phyloP scores from a whole-genome alignment of 2,888 invertebrate species.

The Deilephila porcellus region DNA sequence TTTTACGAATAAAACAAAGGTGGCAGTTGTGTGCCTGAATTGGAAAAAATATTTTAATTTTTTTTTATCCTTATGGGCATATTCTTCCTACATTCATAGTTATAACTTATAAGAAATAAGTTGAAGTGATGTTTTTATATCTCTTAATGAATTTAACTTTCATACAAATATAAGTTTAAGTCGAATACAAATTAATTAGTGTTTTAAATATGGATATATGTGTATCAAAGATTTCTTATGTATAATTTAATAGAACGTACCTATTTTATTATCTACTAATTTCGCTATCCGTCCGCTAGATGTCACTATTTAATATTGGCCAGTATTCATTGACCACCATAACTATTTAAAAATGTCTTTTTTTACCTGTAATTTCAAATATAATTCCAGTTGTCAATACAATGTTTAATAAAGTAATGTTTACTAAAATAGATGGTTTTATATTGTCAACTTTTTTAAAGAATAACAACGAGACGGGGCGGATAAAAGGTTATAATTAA shows the following conservation, averaged over 20 bases:
- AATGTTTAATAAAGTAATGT: no score
- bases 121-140: neutral
- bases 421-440: no score
- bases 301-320: neutral
- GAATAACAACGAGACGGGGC: neutral
- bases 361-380: no score
- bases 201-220: neutral
- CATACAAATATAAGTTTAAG: neutral
- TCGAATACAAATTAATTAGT: neutral
- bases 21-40: no score
- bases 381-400: no score
- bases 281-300: neutral
- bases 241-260: constrained; percentile 21
- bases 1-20: no score
- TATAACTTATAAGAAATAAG: neutral
- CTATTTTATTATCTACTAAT: neutral
- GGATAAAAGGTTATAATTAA: neutral
- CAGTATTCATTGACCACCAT: neutral
- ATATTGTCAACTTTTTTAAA: no score
- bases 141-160: neutral
- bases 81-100: neutral
- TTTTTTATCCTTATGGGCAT: no score
- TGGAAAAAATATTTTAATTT: no score
- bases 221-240: constrained; percentile 25
- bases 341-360: no score